Percentiles rank a stretch among this genome's conserved stretches.
phyloP scores from a whole-genome alignment of 23 tunicate species.

The Phallusia fumigata region DNA sequence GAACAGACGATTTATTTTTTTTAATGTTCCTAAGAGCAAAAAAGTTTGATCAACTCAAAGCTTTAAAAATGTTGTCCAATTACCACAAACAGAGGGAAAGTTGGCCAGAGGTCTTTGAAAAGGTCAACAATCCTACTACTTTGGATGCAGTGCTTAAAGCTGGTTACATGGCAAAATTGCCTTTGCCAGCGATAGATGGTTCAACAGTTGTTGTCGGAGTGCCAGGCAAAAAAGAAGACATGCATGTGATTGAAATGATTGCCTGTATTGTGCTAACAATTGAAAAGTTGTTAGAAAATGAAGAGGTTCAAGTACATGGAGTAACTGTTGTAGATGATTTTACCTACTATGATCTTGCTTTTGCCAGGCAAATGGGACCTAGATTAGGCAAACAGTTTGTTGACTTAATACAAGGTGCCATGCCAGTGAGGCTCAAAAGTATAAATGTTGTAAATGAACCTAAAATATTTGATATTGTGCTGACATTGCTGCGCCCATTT shows the following conservation, averaged over 20 bases:
- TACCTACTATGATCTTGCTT: conserved; percentile 13
- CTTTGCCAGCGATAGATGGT: background rate
- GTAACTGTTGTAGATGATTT: conserved; percentile 38
- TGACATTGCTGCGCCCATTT: conserved; percentile 45
- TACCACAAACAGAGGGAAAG: conserved; percentile 27
- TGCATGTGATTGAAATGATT: no score
- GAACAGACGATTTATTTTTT: conserved; percentile 42
- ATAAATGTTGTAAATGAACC: no score
- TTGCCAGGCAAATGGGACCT: conserved; percentile 52
- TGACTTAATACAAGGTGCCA: no score
- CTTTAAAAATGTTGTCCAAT: conserved; percentile 40
- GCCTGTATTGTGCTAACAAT: conserved; percentile 20
- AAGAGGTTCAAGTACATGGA: conserved; percentile 46
- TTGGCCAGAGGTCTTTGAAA: conserved; percentile 32
- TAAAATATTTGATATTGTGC: no score
- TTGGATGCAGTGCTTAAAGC: conserved; percentile 21
- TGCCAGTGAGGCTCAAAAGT: no score
- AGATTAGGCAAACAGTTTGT: conserved; percentile 45
- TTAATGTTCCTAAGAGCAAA: conserved; percentile 45
- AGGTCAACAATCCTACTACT: conserved; percentile 24
- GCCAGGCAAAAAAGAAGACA: conserved; percentile 40
- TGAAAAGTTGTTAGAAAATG: conserved; percentile 38
- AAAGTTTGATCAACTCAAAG: conserved; percentile 56
- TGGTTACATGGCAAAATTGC: no score
- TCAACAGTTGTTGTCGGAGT: conserved; percentile 18